A percentile compares a stretch with the other conserved stretches of the same genome.
Evolutionary conservation across 2,113 vertebrate genomes (phyloP).

Genomic region (Ondatra zibethicus): DNA sequence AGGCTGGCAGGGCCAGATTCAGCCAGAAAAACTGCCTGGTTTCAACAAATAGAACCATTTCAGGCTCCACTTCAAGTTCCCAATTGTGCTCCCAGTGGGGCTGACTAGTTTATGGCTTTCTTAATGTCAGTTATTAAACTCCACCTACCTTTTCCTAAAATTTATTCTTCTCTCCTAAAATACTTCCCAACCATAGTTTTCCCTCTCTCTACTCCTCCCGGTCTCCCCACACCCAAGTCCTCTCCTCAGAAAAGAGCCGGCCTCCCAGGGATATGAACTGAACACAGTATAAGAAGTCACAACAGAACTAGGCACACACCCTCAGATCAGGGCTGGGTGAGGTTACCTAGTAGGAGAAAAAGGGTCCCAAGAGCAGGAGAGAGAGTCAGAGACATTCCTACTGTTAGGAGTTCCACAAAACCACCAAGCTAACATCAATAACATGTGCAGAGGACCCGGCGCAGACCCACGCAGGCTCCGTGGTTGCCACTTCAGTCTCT

Average conservation of each 20-base stretch:
- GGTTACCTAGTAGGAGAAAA: neutral
- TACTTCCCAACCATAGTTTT: neutral
- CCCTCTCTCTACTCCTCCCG: neutral
- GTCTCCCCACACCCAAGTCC: neutral
- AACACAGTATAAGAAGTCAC: neutral
- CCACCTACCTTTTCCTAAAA: too few species aligned
- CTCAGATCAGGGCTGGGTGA: neutral
- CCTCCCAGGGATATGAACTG: neutral
- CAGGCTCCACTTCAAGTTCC: neutral
- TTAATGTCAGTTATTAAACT: neutral
- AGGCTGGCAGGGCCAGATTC: neutral
- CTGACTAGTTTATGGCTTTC: slow-evolving; percentile 26
- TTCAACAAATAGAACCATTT: neutral
- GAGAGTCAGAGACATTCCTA: neutral
- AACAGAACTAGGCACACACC: neutral
- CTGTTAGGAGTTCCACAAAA: neutral
- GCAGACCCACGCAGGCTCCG: neutral
- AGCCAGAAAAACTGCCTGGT: slow-evolving; percentile 14
- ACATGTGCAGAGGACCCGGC: neutral
- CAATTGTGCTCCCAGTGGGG: neutral
- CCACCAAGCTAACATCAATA: neutral
- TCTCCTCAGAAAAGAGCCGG: neutral
- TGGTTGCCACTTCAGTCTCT: neutral
- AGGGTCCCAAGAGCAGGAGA: neutral
- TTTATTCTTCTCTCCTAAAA: neutral